phyloP scores from a whole-genome alignment of 2,888 invertebrate species.

The Ophonus ardosiacus region DNA sequence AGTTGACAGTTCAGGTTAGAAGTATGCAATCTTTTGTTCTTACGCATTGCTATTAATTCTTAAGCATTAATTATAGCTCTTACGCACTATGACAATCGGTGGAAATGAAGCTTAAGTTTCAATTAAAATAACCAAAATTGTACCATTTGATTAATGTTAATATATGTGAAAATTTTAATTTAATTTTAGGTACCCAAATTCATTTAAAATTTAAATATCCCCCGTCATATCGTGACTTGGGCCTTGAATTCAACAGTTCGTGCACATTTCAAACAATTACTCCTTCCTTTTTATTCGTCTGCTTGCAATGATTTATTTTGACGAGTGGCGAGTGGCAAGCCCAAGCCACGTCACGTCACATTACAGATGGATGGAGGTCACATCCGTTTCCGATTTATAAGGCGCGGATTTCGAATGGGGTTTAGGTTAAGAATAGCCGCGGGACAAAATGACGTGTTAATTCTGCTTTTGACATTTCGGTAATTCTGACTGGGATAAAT shows the following conservation, averaged over 20 bases:
- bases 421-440: constrained; percentile 17
- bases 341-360: background rate
- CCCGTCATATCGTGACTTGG: constrained; percentile 14
- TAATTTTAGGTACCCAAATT: too few relatives aligned
- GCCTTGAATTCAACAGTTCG: constrained; percentile 19
- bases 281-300: constrained; percentile 34
- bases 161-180: too few relatives aligned
- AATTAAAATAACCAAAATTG: too few relatives aligned
- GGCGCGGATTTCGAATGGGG: constrained; percentile 6
- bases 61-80: too few relatives aligned
- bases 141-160: too few relatives aligned
- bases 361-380: constrained; percentile 60
- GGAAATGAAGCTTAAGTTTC: too few relatives aligned
- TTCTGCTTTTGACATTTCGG: constrained; percentile 43
- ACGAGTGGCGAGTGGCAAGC: constrained; percentile 28
- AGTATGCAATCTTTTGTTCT: too few relatives aligned
- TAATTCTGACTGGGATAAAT: constrained; percentile 40
- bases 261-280: constrained; percentile 47
- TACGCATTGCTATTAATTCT: too few relatives aligned
- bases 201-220: constrained; percentile 17
- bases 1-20: too few relatives aligned
- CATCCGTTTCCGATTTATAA: constrained; percentile 9
- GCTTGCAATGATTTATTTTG: constrained; percentile 57
- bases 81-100: too few relatives aligned
- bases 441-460: constrained; percentile 39